These are phyloP conservation scores for Melieria omissa DNA, from an alignment of 2,888 invertebrate genomes.

Conservation along the genomic window DNA sequence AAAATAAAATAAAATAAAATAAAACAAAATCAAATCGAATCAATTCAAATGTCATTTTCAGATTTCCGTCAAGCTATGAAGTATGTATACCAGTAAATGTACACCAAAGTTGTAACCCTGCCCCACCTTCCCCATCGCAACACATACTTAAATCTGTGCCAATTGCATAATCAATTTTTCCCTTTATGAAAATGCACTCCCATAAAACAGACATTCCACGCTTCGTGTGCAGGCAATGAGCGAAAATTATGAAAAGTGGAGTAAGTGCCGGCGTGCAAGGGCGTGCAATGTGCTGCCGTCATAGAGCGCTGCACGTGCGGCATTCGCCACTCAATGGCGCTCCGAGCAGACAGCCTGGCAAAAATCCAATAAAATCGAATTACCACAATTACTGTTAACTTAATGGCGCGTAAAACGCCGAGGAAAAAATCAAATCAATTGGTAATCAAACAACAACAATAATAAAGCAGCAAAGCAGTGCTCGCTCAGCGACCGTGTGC, in stretches of 20 bases:
- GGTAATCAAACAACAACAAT: constrained; percentile 7
- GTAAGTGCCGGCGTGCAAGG: not conserved
- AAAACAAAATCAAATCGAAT: not conserved
- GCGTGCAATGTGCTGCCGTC: not conserved
- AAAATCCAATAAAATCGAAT: constrained; percentile 62
- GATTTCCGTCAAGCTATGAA: too few species aligned
- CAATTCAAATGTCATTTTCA: not conserved
- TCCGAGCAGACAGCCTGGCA: constrained; percentile 29
- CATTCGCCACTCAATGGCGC: constrained; percentile 26
- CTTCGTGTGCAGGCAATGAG: too few species aligned
- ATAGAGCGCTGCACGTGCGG: not conserved
- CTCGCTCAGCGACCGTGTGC: not conserved
- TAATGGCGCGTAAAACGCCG: constrained; percentile 43
- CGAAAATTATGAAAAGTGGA: not conserved
- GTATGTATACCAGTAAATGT: too few species aligned
- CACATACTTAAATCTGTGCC: too few species aligned
- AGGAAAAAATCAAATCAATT: too few species aligned
- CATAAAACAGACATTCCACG: too few species aligned
- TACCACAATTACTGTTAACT: constrained; percentile 59
- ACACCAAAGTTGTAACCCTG: too few species aligned
- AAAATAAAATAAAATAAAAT: constrained; percentile 1
- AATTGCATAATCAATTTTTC: too few species aligned
- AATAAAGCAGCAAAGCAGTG: not conserved
- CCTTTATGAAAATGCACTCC: too few species aligned
- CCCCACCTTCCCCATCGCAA: too few species aligned